These are phyloP conservation scores for Cetonia aurata DNA, from an alignment of 2,888 invertebrate genomes.

Conservation along the genomic window DNA sequence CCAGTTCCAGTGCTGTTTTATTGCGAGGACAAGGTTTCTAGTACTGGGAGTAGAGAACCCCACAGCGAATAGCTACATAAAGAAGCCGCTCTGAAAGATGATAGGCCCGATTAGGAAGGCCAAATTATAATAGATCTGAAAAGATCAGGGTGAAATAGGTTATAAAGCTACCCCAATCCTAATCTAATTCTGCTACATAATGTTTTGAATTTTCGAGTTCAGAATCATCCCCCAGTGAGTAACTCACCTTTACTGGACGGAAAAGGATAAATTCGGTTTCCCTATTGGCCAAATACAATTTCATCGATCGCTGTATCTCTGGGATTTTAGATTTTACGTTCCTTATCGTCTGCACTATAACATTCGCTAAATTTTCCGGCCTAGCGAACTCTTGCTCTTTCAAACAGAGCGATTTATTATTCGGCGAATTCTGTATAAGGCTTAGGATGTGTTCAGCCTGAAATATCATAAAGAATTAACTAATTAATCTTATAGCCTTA, in stretches of 20 bases:
- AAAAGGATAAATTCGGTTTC: constrained; percentile 98
- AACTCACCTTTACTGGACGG: constrained; percentile 86
- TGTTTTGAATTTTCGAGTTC: no score
- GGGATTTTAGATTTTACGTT: constrained; percentile 85
- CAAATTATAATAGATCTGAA: no score
- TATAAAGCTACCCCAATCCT: no score
- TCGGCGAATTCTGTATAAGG: constrained; percentile 33
- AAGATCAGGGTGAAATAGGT: no score
- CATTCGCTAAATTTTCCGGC: constrained; percentile 78
- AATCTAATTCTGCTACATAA: no score
- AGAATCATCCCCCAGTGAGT: no score
- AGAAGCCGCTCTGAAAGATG: no score
- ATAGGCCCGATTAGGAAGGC: no score
- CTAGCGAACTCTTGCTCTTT: constrained; percentile 62
- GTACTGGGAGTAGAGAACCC: no score
- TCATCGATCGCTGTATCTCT: constrained; percentile 88
- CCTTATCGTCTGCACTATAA: constrained; percentile 83
- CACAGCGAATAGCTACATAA: no score
- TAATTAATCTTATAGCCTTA: constrained; percentile 12
- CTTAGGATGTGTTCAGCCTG: constrained; percentile 51
- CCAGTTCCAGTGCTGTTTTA: no score
- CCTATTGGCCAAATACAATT: constrained; percentile 93
- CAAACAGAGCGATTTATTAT: constrained; percentile 47
- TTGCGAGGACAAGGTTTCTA: no score
- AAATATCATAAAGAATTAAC: constrained; percentile 10